Evolutionary conservation across 1,140 invertebrate genomes (phyloP).

Genomic region (Halesus radiatus): DNA sequence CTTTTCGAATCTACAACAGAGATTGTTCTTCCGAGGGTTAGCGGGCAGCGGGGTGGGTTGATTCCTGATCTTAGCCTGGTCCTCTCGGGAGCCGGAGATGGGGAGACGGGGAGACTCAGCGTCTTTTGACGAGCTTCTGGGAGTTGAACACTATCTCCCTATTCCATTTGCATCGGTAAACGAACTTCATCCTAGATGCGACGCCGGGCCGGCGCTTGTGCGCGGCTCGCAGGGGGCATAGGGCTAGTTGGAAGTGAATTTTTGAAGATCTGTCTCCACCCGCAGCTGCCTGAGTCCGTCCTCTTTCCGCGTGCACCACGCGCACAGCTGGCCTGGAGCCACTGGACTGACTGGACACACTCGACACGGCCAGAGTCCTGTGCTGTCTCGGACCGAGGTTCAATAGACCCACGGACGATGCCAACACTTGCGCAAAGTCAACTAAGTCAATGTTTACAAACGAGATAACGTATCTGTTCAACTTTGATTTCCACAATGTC

Average conservation of each 20-base stretch:
- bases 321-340: not conserved
- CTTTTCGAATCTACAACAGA: not conserved
- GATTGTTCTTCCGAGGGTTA: no score
- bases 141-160: constrained; percentile 91
- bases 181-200: constrained; percentile 76
- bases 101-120: constrained; percentile 62
- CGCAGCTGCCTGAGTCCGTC: constrained; percentile 46
- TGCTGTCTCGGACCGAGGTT: no score
- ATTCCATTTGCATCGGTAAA: constrained; percentile 90
- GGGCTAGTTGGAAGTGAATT: constrained; percentile 65
- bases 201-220: constrained; percentile 66
- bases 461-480: constrained; percentile 59
- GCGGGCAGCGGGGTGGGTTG: not conserved
- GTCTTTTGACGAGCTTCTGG: constrained; percentile 91
- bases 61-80: not conserved
- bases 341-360: no score
- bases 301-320: constrained; percentile 46
- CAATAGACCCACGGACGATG: not conserved
- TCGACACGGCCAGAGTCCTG: no score
- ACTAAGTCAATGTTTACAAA: constrained; percentile 24
- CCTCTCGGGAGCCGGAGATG: not conserved
- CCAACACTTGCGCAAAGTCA: not conserved
- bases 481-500: constrained; percentile 19
- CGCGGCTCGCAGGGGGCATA: constrained; percentile 64
- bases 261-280: constrained; percentile 63